phyloP scores from a whole-genome alignment of 2,888 invertebrate genomes.

The Drosophila barbarae region DNA sequence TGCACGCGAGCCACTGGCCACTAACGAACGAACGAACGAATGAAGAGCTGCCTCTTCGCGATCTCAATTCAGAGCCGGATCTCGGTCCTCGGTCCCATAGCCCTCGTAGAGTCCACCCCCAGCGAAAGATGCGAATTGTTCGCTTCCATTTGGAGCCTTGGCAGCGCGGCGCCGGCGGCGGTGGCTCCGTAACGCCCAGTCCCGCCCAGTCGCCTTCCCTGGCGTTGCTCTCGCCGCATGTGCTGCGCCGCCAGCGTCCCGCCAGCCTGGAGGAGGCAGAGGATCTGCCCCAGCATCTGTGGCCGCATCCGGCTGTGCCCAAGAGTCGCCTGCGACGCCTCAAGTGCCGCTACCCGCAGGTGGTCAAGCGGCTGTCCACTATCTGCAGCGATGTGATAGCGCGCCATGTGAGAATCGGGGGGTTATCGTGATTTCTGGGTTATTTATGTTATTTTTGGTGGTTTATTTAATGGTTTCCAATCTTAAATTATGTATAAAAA shows the following conservation, averaged over 20 bases:
- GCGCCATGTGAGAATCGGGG: slow-evolving; percentile 79
- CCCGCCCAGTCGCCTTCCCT: slow-evolving; percentile 77
- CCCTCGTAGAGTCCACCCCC: slow-evolving; percentile 29
- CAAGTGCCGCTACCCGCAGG: slow-evolving; percentile 79
- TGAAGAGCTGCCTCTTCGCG: slow-evolving; percentile 26
- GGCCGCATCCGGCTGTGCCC: slow-evolving; percentile 26
- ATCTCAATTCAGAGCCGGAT: slow-evolving; percentile 24
- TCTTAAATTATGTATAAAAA: too few relatives aligned
- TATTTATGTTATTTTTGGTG: too few relatives aligned
- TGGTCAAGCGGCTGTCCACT: slow-evolving; percentile 80
- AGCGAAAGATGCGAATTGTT: slow-evolving; percentile 77
- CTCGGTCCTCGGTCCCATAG: slow-evolving; percentile 18
- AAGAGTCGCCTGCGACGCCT: slow-evolving; percentile 66
- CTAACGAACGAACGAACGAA: slow-evolving; percentile 12
- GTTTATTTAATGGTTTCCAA: too few relatives aligned
- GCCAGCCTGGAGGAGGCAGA: slow-evolving; percentile 75
- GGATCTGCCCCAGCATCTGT: slow-evolving; percentile 59
- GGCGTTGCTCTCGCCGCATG: slow-evolving; percentile 75
- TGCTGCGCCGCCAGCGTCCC: slow-evolving; percentile 78
- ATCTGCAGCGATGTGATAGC: slow-evolving; percentile 82
- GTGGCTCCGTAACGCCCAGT: slow-evolving; percentile 73
- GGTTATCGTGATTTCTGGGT: neutral
- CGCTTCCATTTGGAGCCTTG: slow-evolving; percentile 80
- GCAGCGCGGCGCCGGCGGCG: slow-evolving; percentile 73
- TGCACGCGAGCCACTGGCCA: slow-evolving; percentile 61